Base-by-base conservation (phyloP, 2,888 invertebrate species). In the Tinea trinotella region DNA sequence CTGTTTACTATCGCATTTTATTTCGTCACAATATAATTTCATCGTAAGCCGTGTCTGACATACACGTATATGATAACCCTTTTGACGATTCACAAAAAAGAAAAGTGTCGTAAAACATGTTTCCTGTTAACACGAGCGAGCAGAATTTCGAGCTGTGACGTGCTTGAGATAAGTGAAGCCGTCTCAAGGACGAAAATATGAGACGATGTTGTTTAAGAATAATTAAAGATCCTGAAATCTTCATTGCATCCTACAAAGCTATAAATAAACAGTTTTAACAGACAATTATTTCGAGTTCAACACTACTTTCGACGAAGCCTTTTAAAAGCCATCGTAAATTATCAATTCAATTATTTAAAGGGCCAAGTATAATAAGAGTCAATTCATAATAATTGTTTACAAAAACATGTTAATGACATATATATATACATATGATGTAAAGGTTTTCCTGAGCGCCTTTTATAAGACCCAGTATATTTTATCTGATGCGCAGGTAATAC, bases 81-180 rank as follows among this genome's bases (percentile, higher is more conserved):
- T 48, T 48, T 18, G 18, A 20, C 17, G 48, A 18, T 48, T 19
- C n/a, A 48, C 18, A 48, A 48, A 48, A 48, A 48, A 6, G 46
- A 46, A 18, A 18, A 48, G 9, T n/a, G 18, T 10, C 48, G 18
- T 48, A 48, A 48, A 20, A 15, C 18, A 40, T n/a, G 40, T 22
- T 52, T 35, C 40, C n/a, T 52, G 30, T 46, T 36, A 35, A 36
- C 56, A 48, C 24, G 35, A 56, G 40, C 46, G 53, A 56, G 48
- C n/a, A n/a, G 3, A n/a, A 52, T 56, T 56, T 56, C 53, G 53
- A 53, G 4, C 48, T 30, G 2, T 30, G n/a, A 30, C 48, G 19
- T 19, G n/a, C 7, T 48, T 18, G 7, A 48, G 19, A 10, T 18
- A 48, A 48, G 17, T 48, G 48, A 48, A 48, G 48, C 48, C 17